Evolutionary conservation across 1,140 invertebrate genomes (phyloP), one percentile per base, ranked within the genome.

Genomic region (Druon quercuslanigerum): DNA sequence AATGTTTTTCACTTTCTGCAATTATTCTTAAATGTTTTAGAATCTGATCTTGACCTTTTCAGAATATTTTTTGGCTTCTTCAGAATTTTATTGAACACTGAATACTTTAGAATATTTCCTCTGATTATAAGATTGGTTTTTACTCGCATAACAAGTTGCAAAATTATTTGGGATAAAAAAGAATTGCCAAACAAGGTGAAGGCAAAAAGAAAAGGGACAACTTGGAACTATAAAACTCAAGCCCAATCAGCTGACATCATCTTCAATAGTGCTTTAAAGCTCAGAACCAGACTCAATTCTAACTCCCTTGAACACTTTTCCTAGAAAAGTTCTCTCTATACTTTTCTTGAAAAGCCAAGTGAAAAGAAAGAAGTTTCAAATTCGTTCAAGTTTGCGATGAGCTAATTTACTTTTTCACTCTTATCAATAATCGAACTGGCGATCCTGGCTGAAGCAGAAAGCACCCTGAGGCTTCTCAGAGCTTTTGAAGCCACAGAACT

Each of bases 341-440:
- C 60, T 33, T 66, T 66, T 40, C 60, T 46, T 40, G 20, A 14
- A 66, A 66, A 66, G 33, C 40, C 60, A 66, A 40, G 60, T 66
- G 60, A 66, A 66, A 66, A 66, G 60, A 40, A 66, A 66, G 60
- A 66, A 66, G 60, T 66, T 66, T 66, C 60, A 66, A 66, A 66
- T 66, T 66, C 60, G 60, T 66, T 66, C 60, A 66, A 66, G 60
- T 66, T 66, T 33, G 60, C 40, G 25, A 66, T 66, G 60, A 66
- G 25, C 60, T 66, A 66, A 66, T 66, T 66, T 66, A 66, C 60
- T 66, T 66, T 66, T 66, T 60, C 13, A 66, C 60, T 66, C 33
- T 66, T 66, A 66, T 66, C 60, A 33, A 66, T 66, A 66, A 66
- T 66, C 60, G 60, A 66, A 66, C 60, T 66, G 60, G 33, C 40